These are phyloP conservation scores for Eupithecia inturbata DNA, from an alignment of 2,888 invertebrate species.

Conservation along the genomic window DNA sequence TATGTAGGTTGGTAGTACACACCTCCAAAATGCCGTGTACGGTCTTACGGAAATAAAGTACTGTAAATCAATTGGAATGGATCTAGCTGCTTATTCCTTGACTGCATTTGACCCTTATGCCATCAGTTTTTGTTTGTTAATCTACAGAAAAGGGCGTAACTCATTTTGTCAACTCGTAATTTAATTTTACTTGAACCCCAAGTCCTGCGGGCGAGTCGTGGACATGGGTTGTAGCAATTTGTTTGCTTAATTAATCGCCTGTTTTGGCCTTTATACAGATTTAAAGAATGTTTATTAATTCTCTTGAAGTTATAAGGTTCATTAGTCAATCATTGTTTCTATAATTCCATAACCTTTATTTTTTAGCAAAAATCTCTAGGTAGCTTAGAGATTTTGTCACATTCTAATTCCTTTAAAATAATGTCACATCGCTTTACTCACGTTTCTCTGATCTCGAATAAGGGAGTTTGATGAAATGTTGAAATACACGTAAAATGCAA, in stretches of 20 bases:
- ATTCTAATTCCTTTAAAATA: background rate
- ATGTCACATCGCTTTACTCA: background rate
- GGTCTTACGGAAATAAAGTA: background rate
- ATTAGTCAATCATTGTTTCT: background rate
- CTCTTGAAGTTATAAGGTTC: background rate
- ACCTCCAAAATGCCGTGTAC: background rate
- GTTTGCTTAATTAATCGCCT: conserved; percentile 71
- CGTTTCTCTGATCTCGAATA: conserved; percentile 42
- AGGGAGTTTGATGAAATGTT: no score
- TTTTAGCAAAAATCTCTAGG: background rate
- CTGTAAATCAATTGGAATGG: background rate
- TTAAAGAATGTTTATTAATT: conserved; percentile 41
- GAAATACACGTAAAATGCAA: conserved; percentile 83
- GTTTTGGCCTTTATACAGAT: conserved; percentile 57
- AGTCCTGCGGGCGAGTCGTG: conserved; percentile 60
- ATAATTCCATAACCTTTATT: background rate
- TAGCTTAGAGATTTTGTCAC: background rate
- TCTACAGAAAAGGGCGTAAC: conserved; percentile 84
- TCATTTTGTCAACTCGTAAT: conserved; percentile 84
- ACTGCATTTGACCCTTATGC: conserved; percentile 73
- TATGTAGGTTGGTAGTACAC: background rate
- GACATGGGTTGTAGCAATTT: conserved; percentile 70
- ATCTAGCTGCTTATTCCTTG: conserved; percentile 3
- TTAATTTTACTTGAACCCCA: conserved; percentile 80
- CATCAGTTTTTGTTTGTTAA: conserved; percentile 84